Evolutionary conservation across 2,113 vertebrate genomes (phyloP).

Genomic region (Brevimyrus niger): DNA sequence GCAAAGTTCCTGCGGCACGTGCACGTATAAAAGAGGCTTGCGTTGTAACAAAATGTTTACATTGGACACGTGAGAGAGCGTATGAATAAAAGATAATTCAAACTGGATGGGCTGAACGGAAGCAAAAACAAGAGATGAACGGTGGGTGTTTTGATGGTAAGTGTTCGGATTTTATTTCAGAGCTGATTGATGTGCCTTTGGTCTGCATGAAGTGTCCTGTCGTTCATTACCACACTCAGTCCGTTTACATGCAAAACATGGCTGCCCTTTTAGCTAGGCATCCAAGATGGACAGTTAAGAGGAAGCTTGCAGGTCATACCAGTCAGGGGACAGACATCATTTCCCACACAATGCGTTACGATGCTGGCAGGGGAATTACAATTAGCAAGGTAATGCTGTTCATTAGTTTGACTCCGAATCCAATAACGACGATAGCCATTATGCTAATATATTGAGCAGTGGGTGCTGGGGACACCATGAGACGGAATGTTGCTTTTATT

Average conservation of each 20-base stretch:
- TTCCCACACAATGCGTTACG: neutral
- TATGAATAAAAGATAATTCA: neutral
- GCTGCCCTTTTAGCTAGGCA: neutral
- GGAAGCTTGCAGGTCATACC: neutral
- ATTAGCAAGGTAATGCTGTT: constrained; percentile 12
- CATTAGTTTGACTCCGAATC: constrained; percentile 12
- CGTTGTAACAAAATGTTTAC: neutral
- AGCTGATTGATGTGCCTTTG: neutral
- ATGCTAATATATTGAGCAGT: constrained; percentile 1
- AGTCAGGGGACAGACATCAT: neutral
- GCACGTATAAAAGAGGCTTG: no score
- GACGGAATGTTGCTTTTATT: neutral
- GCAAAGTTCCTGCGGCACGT: no score
- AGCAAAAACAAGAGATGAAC: neutral
- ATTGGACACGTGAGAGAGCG: neutral
- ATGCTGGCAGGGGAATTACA: neutral
- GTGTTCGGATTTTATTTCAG: constrained; percentile 19
- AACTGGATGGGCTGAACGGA: neutral
- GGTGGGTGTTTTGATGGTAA: constrained; percentile 16
- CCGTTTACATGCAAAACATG: constrained; percentile 39
- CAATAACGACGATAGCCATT: constrained; percentile 10
- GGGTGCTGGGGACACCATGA: neutral
- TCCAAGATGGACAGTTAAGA: neutral
- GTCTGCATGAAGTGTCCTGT: constrained; percentile 17
- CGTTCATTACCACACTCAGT: constrained; percentile 16